Conservation (phyloP, 2,797 vertebrate genomes). For the Eulemur coronatus region DNA sequence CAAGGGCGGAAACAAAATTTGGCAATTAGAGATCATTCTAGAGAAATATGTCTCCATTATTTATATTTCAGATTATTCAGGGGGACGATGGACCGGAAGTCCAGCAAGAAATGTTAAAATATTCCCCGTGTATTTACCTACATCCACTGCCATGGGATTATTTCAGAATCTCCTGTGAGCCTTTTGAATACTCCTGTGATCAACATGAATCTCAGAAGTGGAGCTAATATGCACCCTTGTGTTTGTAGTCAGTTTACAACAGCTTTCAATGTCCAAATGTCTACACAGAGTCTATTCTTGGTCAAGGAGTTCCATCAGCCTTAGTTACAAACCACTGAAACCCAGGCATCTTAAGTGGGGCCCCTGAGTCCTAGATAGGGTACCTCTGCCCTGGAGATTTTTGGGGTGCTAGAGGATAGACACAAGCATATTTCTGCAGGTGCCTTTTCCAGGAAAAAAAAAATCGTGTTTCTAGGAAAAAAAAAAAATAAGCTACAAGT, state of each 20-base stretch:
- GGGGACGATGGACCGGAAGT: background rate
- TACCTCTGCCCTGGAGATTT: too few species aligned
- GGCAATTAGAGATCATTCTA: background rate
- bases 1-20: background rate
- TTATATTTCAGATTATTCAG: background rate
- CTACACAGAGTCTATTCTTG: background rate
- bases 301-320: too few species aligned
- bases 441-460: background rate
- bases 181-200: background rate
- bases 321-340: background rate
- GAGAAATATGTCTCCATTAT: background rate
- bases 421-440: background rate
- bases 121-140: rapidly evolving
- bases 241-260: rapidly evolving
- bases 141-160: background rate
- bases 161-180: background rate
- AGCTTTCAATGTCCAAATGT: rapidly evolving
- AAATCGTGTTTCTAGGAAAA: background rate
- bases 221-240: rapidly evolving
- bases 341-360: background rate
- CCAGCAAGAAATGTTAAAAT: background rate
- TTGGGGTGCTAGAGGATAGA: background rate
- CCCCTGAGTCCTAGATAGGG: background rate
- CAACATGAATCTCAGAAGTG: background rate
- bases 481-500: background rate